These are phyloP conservation scores for Anoplopoma fimbria DNA, from an alignment of 2,113 vertebrate genomes.

Conservation along the genomic window DNA sequence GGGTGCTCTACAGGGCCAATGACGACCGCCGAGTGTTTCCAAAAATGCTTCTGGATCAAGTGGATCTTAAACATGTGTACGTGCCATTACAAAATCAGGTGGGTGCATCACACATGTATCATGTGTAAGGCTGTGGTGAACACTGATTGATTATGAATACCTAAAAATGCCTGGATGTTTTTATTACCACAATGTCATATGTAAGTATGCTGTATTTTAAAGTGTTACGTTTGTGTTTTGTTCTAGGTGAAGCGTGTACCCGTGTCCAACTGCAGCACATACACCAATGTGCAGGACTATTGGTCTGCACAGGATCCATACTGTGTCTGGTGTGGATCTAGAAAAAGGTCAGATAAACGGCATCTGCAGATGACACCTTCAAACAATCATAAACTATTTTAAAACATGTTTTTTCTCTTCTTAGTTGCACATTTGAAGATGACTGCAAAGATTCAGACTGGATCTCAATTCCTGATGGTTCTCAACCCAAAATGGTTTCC, in stretches of 20 bases:
- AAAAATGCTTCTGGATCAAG: constrained; percentile 87
- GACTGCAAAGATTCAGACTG: constrained; percentile 74
- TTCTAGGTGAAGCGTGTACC: constrained; percentile 88
- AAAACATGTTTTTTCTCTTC: background rate
- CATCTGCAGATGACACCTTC: background rate
- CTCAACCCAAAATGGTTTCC: constrained; percentile 67
- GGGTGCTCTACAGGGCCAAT: constrained; percentile 87
- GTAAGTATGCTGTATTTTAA: background rate
- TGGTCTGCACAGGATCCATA: constrained; percentile 88
- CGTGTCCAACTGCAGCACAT: constrained; percentile 85
- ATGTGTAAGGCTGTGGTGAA: background rate
- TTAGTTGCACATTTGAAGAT: constrained; percentile 74
- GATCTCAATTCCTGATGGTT: constrained; percentile 71
- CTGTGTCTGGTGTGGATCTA: constrained; percentile 90
- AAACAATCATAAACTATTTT: background rate
- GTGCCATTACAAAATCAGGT: constrained; percentile 88
- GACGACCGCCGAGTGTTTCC: constrained; percentile 86
- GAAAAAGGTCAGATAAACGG: constrained; percentile 62
- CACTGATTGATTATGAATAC: background rate
- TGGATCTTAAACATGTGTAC: constrained; percentile 87
- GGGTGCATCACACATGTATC: background rate
- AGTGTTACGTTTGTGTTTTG: constrained; percentile 18
- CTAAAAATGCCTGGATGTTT: background rate
- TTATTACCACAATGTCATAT: background rate
- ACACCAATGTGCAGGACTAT: constrained; percentile 81